A percentile compares a stretch with the other conserved stretches of the same genome.
phyloP scores from a whole-genome alignment of 2,888 invertebrate genomes.

The Harpagoxenus sublaevis region DNA sequence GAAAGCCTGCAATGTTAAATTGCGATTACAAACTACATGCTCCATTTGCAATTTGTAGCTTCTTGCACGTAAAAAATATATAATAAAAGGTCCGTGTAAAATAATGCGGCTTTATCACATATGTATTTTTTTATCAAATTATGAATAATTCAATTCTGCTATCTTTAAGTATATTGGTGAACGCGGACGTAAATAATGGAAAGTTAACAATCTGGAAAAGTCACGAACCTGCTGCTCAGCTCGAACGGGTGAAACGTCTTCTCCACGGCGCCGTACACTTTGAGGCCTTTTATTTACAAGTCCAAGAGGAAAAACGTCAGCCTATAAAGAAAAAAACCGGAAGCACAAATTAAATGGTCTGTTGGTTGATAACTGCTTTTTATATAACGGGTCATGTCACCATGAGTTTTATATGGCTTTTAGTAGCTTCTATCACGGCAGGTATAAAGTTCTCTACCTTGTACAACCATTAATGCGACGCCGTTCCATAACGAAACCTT shows the following conservation, averaged over 20 bases:
- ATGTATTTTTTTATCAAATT: not conserved
- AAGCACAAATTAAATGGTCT: slow-evolving; percentile 58
- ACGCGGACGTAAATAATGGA: not conserved
- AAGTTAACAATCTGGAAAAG: not conserved
- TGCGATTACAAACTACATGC: not conserved
- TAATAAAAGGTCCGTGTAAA: not conserved
- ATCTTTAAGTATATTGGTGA: not conserved
- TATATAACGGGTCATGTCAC: slow-evolving; percentile 31
- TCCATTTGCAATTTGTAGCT: not conserved
- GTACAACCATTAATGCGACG: slow-evolving; percentile 79
- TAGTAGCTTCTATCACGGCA: slow-evolving; percentile 80
- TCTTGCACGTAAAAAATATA: not conserved
- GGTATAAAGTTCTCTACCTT: slow-evolving; percentile 84
- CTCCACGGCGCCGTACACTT: slow-evolving; percentile 90
- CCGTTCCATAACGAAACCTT: slow-evolving; percentile 36
- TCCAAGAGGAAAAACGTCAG: slow-evolving; percentile 86
- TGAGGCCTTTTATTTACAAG: slow-evolving; percentile 89
- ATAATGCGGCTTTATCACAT: not conserved
- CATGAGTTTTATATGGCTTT: slow-evolving; percentile 78
- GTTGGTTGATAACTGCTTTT: slow-evolving; percentile 25
- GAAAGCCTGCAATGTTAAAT: slow-evolving; percentile 90
- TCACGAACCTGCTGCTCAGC: slow-evolving; percentile 87
- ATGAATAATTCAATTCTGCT: slow-evolving; percentile 4
- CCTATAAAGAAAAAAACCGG: slow-evolving; percentile 85
- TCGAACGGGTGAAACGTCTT: slow-evolving; percentile 89